Percentiles rank a stretch among this genome's conserved stretches.
phyloP scores from a whole-genome alignment of 1,140 invertebrate genomes.

The Ips typographus region DNA sequence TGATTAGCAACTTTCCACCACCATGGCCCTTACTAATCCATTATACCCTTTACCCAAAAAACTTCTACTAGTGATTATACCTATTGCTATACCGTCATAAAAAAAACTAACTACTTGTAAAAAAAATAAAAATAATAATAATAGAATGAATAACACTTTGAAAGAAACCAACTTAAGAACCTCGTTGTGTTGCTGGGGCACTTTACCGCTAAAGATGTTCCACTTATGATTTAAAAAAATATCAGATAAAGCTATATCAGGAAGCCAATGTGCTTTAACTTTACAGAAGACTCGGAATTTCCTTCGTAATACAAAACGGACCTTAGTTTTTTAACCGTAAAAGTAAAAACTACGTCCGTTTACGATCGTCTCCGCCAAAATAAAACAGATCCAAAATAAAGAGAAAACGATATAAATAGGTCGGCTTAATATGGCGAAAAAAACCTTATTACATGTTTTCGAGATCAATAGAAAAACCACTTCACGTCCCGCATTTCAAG shows the following conservation, averaged over 20 bases:
- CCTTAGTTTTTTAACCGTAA: constrained; percentile 2
- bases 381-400: too few relatives aligned
- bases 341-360: not conserved
- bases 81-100: constrained; percentile 3
- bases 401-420: constrained; percentile 4
- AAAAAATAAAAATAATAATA: not conserved
- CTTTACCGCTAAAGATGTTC: constrained; percentile 22
- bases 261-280: constrained; percentile 46
- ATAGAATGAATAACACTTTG: not conserved
- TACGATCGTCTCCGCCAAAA: too few relatives aligned
- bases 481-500: constrained; percentile 1
- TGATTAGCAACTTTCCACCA: too few relatives aligned
- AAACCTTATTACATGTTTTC: constrained; percentile 21
- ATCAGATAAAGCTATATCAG: constrained; percentile 47
- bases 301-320: constrained; percentile 10
- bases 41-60: too few relatives aligned
- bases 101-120: constrained; percentile 2
- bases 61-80: too few relatives aligned
- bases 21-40: too few relatives aligned
- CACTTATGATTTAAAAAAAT: constrained; percentile 28
- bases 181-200: constrained; percentile 25
- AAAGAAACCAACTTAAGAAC: constrained; percentile 1
- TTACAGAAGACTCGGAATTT: constrained; percentile 36
- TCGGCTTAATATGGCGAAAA: constrained; percentile 28
- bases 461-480: constrained; percentile 35